These are phyloP conservation scores for Eilema sororculum DNA, from an alignment of 2,888 invertebrate genomes.

Conservation along the genomic window DNA sequence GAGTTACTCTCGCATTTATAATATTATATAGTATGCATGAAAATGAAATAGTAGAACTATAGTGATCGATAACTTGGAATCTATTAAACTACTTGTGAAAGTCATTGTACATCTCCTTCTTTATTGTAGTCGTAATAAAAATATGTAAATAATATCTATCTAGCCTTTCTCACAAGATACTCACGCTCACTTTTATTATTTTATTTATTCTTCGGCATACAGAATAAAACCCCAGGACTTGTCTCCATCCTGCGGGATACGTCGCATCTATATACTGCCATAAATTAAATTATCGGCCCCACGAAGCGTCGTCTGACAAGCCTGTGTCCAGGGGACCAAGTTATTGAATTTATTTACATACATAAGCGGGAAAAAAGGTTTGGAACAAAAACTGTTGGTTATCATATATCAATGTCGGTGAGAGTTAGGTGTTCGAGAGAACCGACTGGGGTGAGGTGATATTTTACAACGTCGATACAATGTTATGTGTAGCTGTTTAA, in stretches of 20 bases:
- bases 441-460: constrained; percentile 30
- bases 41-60: no score
- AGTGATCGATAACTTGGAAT: no score
- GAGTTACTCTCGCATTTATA: no score
- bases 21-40: no score
- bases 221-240: constrained; percentile 25
- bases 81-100: no score
- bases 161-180: constrained; percentile 5
- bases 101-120: no score
- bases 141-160: neutral
- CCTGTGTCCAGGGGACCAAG: constrained; percentile 62
- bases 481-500: constrained; percentile 13
- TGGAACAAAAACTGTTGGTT: constrained; percentile 48
- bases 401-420: constrained; percentile 46
- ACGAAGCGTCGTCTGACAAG: constrained; percentile 62
- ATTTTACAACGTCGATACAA: constrained; percentile 31
- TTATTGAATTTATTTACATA: constrained; percentile 77
- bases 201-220: constrained; percentile 11
- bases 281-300: constrained; percentile 71
- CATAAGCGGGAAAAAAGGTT: constrained; percentile 56
- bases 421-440: constrained; percentile 30
- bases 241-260: constrained; percentile 55
- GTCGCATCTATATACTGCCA: constrained; percentile 48
- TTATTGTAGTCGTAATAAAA: no score
- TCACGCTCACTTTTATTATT: neutral